phyloP scores from a whole-genome alignment of 2,113 vertebrate species.

The Sapayoa aenigma region DNA sequence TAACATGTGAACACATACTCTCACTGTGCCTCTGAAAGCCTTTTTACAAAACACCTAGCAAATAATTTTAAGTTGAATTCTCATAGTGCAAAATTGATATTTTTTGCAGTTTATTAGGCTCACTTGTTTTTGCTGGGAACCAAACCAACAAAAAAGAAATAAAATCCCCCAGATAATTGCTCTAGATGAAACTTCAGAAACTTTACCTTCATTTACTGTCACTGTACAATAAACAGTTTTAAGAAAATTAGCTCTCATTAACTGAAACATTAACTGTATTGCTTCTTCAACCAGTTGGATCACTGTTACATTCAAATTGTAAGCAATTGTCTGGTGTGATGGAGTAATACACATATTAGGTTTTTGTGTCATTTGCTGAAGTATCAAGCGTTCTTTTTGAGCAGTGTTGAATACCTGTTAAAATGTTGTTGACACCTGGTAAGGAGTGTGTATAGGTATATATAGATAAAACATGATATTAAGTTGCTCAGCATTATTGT shows the following conservation, averaged over 20 bases:
- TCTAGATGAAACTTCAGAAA: background rate
- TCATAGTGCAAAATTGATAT: background rate
- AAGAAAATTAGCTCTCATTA: background rate
- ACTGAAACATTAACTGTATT: background rate
- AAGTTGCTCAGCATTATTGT: background rate
- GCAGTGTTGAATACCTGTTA: background rate
- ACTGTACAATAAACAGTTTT: background rate
- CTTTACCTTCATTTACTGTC: background rate
- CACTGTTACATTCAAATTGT: background rate
- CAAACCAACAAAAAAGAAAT: background rate
- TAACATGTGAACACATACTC: background rate
- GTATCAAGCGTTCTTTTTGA: background rate
- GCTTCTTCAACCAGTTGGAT: background rate
- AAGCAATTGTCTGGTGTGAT: background rate
- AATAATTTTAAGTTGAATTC: background rate
- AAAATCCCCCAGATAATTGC: background rate
- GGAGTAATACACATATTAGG: rapidly evolving
- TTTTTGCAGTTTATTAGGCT: background rate
- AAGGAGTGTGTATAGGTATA: background rate
- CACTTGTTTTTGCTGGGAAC: background rate
- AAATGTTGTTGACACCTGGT: background rate
- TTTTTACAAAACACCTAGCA: background rate
- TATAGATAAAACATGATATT: background rate
- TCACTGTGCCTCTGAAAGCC: background rate
- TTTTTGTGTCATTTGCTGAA: background rate